Evolutionary conservation across 1,140 invertebrate species (phyloP).

Genomic region (Drosophila nikananu): DNA sequence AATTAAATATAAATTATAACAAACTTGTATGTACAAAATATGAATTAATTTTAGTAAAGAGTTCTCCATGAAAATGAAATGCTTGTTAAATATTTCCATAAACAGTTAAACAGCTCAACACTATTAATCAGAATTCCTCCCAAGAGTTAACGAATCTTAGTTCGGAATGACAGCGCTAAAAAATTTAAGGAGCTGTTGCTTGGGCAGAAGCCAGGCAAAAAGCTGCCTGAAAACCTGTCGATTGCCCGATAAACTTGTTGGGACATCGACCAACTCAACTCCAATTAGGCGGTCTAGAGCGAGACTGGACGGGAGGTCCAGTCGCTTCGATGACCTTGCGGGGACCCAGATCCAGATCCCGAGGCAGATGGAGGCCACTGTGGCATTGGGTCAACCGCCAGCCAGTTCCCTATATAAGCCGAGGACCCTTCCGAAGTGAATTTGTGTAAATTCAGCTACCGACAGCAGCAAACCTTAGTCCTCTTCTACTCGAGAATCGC

Average conservation of each 20-base stretch:
- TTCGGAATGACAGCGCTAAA: constrained; percentile 19
- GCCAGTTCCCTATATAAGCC: constrained; percentile 56
- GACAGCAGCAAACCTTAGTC: constrained; percentile 36
- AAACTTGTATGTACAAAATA: too few species aligned
- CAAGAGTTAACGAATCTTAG: constrained; percentile 14
- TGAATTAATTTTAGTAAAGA: too few species aligned
- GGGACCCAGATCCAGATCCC: constrained; percentile 5
- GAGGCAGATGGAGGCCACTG: constrained; percentile 31
- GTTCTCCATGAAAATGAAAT: too few species aligned
- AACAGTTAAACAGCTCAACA: background rate
- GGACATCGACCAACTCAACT: constrained; percentile 21
- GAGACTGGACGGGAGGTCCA: constrained; percentile 52
- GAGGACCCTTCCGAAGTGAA: background rate
- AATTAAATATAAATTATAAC: too few species aligned
- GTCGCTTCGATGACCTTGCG: constrained; percentile 56
- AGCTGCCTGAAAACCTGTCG: constrained; percentile 64
- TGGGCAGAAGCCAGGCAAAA: background rate
- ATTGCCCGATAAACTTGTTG: constrained; percentile 73
- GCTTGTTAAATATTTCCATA: background rate
- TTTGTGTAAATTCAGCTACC: constrained; percentile 44
- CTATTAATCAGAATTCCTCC: constrained; percentile 19
- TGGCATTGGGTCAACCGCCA: constrained; percentile 69
- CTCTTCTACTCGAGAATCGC: constrained; percentile 1
- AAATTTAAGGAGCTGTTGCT: constrained; percentile 6
- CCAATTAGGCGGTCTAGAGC: constrained; percentile 59